A percentile compares a stretch with the other conserved stretches of the same genome.
Conservation (phyloP, 2,888 invertebrate genomes). For the Troilus luridus region DNA sequence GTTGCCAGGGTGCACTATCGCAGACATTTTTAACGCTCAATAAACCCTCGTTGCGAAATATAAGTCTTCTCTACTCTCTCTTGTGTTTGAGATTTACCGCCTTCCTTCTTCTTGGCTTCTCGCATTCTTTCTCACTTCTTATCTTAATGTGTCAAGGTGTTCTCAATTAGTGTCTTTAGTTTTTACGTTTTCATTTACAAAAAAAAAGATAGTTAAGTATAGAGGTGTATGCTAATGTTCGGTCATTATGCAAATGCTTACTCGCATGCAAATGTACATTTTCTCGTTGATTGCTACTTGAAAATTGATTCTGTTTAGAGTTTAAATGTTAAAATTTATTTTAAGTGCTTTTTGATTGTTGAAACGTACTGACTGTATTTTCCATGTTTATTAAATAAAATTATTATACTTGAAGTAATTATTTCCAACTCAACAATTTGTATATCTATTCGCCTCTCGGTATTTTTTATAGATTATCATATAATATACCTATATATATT, state of each 20-base stretch:
- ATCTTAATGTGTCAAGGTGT: neutral
- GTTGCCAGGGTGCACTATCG: constrained; percentile 14
- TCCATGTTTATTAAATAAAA: no score
- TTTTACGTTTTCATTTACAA: neutral
- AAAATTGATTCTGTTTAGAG: neutral
- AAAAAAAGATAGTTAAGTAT: neutral
- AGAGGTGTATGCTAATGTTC: neutral
- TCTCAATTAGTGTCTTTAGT: neutral
- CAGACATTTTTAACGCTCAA: constrained; percentile 46
- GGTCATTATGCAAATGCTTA: neutral
- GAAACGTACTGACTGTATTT: neutral
- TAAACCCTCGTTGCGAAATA: constrained; percentile 12
- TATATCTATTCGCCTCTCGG: no score
- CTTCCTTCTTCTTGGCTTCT: neutral
- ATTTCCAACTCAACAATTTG: no score
- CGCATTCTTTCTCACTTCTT: neutral
- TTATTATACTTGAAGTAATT: no score
- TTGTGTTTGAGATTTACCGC: constrained; percentile 4
- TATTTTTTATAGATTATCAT: no score
- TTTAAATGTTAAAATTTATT: neutral
- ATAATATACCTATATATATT: no score
- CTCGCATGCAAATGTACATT: neutral
- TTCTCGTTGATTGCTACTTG: neutral
- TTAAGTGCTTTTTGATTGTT: neutral
- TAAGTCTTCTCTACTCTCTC: constrained; percentile 1